Evolutionary conservation across 2,888 invertebrate species (phyloP), one percentile per base, ranked within the genome.

Genomic region (Rosalia funebris): DNA sequence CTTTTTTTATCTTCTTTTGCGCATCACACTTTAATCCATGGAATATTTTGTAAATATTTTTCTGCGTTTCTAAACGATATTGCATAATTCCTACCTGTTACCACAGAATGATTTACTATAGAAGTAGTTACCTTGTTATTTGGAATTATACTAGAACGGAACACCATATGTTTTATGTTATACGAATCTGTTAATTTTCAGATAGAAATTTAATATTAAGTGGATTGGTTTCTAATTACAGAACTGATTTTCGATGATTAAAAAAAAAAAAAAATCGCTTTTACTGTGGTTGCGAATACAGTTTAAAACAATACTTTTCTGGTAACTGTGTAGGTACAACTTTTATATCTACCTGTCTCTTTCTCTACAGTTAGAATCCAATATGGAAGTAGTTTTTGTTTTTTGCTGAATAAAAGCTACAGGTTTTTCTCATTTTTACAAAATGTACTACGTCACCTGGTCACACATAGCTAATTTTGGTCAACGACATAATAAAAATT

Each of bases 391-490:
- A 25, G 4, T 7, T 25, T 25, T 7, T 25, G 25, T 25, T 7
- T 25, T 25, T 41, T 17, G 16, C 11, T 17, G 16, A n/a, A 9
- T n/a, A n/a, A n/a, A n/a, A n/a, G n/a, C n/a, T n/a, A 15, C 9
- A 16, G 41, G n/a, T 17, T 41, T 41, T 41, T 41, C 4, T n/a
- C n/a, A 15, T n/a, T 17, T 41, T 17, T 15, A 41, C 17, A 41
- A 15, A 17, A 41, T 41, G 3, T 11, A 36, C 36, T 15, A 15
- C 16, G 15, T 12, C 15, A 16, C 2, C 11, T n/a, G 4, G 41
- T 41, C 11, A 41, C 17, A n/a, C 41, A 15, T 41, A 15, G 17
- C 41, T 17, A 41, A 17, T 19, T 41, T 41, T 41, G n/a, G 17
- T 19, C 10, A 9, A 16, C 17, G 7, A n/a, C n/a, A n/a, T n/a